Evolutionary conservation across 2,888 invertebrate species (phyloP), one percentile per base, ranked within the genome.

Genomic region (Cepaea hortensis): DNA sequence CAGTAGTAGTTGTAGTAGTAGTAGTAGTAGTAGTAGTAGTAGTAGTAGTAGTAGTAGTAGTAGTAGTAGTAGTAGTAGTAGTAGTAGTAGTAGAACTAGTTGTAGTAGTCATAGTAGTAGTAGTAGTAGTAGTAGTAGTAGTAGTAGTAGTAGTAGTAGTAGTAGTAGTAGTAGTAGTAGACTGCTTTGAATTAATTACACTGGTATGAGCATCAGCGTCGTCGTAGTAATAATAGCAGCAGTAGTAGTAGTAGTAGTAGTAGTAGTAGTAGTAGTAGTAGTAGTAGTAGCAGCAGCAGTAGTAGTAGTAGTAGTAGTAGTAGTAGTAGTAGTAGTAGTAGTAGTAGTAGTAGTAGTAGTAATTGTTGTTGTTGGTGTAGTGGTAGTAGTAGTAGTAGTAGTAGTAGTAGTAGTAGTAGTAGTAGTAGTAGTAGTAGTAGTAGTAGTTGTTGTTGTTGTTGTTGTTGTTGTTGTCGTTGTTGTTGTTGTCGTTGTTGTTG

Each of bases 311-410:
- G 82, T 82, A 82, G 82, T 82, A 82, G 82, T 82, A 82, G 82
- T 82, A 82, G 82, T 82, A 82, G 82, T 82, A 82, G 82, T 82
- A 82, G 82, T 82, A 82, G 82, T 68, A 82, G 82, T 82, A 70
- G 82, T 68, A 70, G 82, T 82, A 82, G 82, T 68, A 82, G 82
- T 82, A 82, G 82, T 82, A 82, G 82, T 82, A 82, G 70, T 82
- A 82, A 68, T 62, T 65, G 82, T 62, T 65, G 82, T 68, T 65
- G 82, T 68, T 65, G 65, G 9, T 65, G 82, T 82, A 68, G 68
- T 50, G 6, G 80, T 50, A 80, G 61, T 80, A 55, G 55, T 55
- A 55, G 6, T 55, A 55, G 55, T 55, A 55, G 55, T 55, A 55
- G 7, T 9, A 55, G 55, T 55, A 55, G 11, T 0, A 55, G 55